These are phyloP conservation scores for Polydrusus tereticollis DNA, from an alignment of 2,888 invertebrate species.

Conservation along the genomic window DNA sequence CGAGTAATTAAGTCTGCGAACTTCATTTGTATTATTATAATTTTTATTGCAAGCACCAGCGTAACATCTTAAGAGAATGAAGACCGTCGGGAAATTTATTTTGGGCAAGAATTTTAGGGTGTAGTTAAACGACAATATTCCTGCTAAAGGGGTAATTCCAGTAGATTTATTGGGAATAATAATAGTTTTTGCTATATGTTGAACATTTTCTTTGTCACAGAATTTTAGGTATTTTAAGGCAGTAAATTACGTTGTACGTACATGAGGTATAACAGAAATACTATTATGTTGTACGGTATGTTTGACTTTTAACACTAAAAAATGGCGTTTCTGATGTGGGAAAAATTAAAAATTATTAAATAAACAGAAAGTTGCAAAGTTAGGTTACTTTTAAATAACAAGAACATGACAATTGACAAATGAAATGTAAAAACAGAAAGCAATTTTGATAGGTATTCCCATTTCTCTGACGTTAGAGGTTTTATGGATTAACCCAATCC, in stretches of 20 bases:
- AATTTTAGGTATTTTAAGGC: background rate
- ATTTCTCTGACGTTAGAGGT: no score
- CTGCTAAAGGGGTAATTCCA: constrained; percentile 24
- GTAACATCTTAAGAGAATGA: constrained; percentile 39
- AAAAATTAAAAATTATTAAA: no score
- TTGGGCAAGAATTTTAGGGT: constrained; percentile 32
- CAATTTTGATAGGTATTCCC: no score
- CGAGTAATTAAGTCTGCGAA: constrained; percentile 40
- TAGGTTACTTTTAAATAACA: no score
- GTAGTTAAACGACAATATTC: constrained; percentile 18
- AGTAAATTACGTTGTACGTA: background rate
- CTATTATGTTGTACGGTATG: no score
- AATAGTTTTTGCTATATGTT: constrained; percentile 6
- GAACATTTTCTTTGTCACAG: background rate
- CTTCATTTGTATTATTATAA: constrained; percentile 49
- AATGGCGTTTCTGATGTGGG: no score
- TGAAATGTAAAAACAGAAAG: no score
- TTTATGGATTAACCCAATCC: no score
- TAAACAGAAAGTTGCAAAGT: no score
- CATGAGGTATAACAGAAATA: no score
- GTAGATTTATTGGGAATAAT: constrained; percentile 24
- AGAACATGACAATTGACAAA: no score
- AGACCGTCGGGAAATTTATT: constrained; percentile 36
- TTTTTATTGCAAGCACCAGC: constrained; percentile 43
- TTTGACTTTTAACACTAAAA: no score